A percentile compares a stretch with the other conserved stretches of the same genome.
phyloP scores from a whole-genome alignment of 2,797 vertebrate species.

The Pipistrellus pygmaeus region DNA sequence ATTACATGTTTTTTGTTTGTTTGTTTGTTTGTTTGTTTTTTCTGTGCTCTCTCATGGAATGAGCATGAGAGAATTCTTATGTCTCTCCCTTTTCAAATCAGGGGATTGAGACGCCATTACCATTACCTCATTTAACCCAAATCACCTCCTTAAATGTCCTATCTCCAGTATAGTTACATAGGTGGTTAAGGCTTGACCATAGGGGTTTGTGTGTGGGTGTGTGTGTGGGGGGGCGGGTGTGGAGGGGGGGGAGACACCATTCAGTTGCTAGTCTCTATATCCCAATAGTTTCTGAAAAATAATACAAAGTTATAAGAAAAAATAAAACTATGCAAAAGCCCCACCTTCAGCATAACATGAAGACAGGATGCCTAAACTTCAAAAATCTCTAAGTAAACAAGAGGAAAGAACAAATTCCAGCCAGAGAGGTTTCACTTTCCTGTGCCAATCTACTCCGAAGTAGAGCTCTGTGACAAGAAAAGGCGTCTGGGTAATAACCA shows the following conservation, averaged over 20 bases:
- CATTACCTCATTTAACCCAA: neutral
- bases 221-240: too few relatives aligned
- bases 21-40: neutral
- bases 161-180: neutral
- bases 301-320: neutral
- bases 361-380: neutral
- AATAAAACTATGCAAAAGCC: neutral
- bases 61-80: neutral
- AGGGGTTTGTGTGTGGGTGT: neutral
- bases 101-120: too few relatives aligned
- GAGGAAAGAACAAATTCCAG: neutral
- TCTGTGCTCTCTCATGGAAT: neutral
- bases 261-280: neutral
- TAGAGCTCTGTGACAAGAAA: neutral
- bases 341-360: neutral
- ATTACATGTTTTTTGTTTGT: neutral
- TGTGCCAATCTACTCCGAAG: too few relatives aligned
- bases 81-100: neutral
- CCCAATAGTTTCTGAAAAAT: neutral
- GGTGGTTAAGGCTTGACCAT: neutral
- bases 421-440: neutral
- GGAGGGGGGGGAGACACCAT: neutral
- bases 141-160: neutral
- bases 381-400: neutral
- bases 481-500: neutral